Evolutionary conservation across 2,888 invertebrate species (phyloP).

Genomic region (Plemyria rubiginata): DNA sequence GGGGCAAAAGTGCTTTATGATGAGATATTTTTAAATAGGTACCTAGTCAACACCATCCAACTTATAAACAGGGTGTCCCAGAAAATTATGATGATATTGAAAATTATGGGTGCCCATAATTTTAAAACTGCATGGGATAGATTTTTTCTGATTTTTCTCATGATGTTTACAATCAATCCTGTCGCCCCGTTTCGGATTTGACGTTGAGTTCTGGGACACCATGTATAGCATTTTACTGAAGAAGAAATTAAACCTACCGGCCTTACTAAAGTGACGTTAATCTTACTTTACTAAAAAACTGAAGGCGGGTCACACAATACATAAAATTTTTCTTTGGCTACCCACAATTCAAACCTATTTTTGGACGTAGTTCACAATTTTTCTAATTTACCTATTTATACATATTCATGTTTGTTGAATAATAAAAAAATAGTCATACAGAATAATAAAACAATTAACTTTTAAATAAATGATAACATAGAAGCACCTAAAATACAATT

Average conservation of each 20-base stretch:
- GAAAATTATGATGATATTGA: too few relatives aligned
- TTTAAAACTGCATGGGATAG: too few relatives aligned
- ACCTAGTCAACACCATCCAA: background rate
- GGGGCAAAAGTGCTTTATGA: background rate
- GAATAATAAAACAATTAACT: conserved; percentile 15
- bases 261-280: conserved; percentile 31
- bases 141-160: too few relatives aligned
- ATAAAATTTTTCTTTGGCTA: conserved; percentile 59
- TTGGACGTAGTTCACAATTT: conserved; percentile 27
- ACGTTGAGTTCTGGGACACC: too few relatives aligned
- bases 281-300: conserved; percentile 25
- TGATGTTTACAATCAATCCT: too few relatives aligned
- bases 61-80: too few relatives aligned
- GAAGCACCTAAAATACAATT: conserved; percentile 22
- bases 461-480: conserved; percentile 2
- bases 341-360: conserved; percentile 33
- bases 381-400: conserved; percentile 2
- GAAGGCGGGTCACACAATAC: conserved; percentile 46
- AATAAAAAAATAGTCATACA: conserved; percentile 6
- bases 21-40: background rate
- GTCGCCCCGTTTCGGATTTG: too few relatives aligned
- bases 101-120: too few relatives aligned
- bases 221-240: background rate
- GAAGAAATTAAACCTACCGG: conserved; percentile 19
- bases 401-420: background rate